phyloP scores from a whole-genome alignment of 2,113 vertebrate species.

The Notarius quadriscutis region DNA sequence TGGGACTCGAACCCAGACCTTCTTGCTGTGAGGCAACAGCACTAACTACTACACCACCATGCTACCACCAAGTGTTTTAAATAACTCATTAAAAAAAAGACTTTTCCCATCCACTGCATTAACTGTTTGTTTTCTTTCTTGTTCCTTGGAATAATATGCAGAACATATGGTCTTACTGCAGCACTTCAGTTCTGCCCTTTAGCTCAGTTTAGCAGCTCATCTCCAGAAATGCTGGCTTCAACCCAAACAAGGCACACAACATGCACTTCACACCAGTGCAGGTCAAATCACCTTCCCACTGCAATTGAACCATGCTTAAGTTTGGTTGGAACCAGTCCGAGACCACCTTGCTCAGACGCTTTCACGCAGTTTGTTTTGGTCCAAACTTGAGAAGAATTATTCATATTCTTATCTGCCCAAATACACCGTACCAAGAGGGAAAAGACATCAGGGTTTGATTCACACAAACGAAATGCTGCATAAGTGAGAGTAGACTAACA shows the following conservation, averaged over 20 bases:
- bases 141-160: neutral
- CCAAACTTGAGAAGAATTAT: neutral
- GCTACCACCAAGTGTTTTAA: too few relatives aligned
- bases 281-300: neutral
- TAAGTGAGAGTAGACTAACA: neutral
- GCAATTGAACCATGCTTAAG: neutral
- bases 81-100: too few relatives aligned
- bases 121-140: too few relatives aligned
- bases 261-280: neutral
- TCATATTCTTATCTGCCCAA: neutral
- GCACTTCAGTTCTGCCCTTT: neutral
- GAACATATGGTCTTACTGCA: neutral
- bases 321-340: neutral
- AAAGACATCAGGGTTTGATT: neutral
- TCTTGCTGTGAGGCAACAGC: too few relatives aligned
- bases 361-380: neutral
- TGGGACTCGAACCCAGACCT: too few relatives aligned
- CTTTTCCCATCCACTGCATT: too few relatives aligned
- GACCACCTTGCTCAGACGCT: neutral
- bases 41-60: too few relatives aligned
- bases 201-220: neutral
- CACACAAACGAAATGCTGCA: neutral
- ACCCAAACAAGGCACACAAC: neutral
- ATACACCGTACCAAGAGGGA: neutral
- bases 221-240: neutral